Evolutionary conservation across 2,797 vertebrate genomes (phyloP).

Genomic region (Lepus oiostolus): DNA sequence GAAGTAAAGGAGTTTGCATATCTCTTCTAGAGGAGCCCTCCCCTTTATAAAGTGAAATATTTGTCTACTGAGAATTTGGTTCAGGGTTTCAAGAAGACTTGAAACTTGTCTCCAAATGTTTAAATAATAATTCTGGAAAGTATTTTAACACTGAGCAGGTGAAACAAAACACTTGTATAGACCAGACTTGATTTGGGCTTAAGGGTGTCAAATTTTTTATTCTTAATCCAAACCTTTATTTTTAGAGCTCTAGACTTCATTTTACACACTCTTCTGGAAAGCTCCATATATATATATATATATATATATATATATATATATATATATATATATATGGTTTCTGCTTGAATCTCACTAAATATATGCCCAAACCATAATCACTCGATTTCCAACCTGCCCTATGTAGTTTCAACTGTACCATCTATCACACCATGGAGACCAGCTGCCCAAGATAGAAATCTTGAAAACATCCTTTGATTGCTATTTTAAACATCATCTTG

Average conservation of each 20-base stretch:
- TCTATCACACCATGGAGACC: neutral
- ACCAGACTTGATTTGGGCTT: neutral
- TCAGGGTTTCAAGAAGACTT: neutral
- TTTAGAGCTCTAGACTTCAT: neutral
- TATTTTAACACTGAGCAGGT: neutral
- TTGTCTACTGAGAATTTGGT: neutral
- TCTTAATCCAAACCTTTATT: neutral
- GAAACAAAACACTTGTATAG: neutral
- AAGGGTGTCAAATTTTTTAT: neutral
- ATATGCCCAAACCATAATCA: neutral
- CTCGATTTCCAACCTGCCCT: neutral
- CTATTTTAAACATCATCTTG: neutral
- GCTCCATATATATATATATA: neutral
- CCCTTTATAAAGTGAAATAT: neutral
- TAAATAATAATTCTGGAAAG: neutral
- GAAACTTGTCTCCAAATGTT: conserved; percentile 11
- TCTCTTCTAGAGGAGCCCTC: neutral
- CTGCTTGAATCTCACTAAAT: neutral
- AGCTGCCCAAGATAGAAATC: neutral
- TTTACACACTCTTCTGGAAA: neutral
- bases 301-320: too few relatives aligned
- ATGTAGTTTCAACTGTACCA: neutral
- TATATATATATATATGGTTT: too few relatives aligned
- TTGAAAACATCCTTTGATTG: neutral
- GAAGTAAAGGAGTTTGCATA: neutral